Conservation (phyloP, 2,113 vertebrate species). For the Anhinga rufa region DNA sequence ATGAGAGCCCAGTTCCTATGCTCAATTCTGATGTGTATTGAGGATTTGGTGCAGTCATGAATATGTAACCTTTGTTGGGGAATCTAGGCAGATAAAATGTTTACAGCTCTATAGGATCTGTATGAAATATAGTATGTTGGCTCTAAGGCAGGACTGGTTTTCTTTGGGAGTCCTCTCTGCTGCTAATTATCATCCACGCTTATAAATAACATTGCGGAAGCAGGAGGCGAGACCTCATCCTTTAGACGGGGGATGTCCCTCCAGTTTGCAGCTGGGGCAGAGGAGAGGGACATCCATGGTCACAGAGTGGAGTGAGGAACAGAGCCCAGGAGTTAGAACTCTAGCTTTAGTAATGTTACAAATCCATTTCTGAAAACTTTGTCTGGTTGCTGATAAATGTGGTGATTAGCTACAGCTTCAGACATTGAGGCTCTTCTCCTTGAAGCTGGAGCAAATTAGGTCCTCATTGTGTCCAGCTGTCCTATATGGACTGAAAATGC, state of each 20-base stretch:
- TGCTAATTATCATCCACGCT: fast-evolving
- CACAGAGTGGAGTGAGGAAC: not conserved
- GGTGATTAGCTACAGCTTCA: not conserved
- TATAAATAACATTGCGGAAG: not conserved
- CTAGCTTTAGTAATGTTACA: not conserved
- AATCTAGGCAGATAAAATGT: not conserved
- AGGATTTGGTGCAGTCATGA: not conserved
- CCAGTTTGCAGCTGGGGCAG: not conserved
- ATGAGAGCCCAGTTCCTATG: not conserved
- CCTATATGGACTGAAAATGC: not conserved
- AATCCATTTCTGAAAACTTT: not conserved
- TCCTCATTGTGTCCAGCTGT: not conserved
- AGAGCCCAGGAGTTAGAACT: not conserved
- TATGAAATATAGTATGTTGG: not conserved
- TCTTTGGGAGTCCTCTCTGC: not conserved
- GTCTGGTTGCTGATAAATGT: not conserved
- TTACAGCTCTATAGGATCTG: not conserved
- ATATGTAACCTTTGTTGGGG: fast-evolving
- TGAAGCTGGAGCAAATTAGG: not conserved
- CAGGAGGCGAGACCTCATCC: not conserved
- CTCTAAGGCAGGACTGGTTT: not conserved
- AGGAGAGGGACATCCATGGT: not conserved
- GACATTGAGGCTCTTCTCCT: not conserved
- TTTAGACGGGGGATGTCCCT: not conserved
- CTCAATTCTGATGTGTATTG: not conserved